Percentiles rank a stretch among this genome's conserved stretches.
Evolutionary conservation across 2,888 invertebrate species (phyloP).

Genomic region (Phymatocera aterrima): DNA sequence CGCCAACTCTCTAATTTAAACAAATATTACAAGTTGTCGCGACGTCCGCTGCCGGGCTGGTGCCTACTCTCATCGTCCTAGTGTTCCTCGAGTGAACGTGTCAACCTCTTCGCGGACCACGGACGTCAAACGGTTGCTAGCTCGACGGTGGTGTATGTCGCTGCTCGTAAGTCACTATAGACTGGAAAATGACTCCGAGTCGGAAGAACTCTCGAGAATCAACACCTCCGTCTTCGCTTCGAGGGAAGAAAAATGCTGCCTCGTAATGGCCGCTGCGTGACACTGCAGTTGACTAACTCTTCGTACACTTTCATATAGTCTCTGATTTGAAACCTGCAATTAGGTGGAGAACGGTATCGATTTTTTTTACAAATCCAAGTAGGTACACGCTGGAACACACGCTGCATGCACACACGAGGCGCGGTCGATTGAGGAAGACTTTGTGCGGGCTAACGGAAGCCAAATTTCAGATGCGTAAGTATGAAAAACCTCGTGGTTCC

Average conservation of each 20-base stretch:
- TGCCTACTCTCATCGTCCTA: conserved; percentile 24
- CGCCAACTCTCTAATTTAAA: conserved; percentile 58
- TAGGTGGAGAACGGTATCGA: not conserved
- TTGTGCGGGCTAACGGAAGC: not conserved
- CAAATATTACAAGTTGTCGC: conserved; percentile 58
- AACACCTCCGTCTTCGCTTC: not conserved
- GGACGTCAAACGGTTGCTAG: conserved; percentile 13
- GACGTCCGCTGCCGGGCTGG: conserved; percentile 16
- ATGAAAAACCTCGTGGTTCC: conserved; percentile 30
- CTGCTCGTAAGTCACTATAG: not conserved
- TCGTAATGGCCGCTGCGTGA: conserved; percentile 11
- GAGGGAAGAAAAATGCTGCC: not conserved
- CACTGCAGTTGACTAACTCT: not conserved
- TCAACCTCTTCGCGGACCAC: conserved; percentile 11
- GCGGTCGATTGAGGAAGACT: conserved; percentile 10
- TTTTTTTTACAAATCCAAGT: not conserved
- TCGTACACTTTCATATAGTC: too few species aligned
- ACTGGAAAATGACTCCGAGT: conserved; percentile 1
- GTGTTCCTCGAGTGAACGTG: conserved; percentile 38
- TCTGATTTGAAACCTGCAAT: not conserved
- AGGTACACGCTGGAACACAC: not conserved
- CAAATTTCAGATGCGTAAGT: conserved; percentile 2
- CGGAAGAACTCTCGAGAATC: conserved; percentile 13
- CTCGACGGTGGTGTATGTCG: not conserved
- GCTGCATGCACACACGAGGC: too few species aligned